A percentile compares a stretch with the other conserved stretches of the same genome.
phyloP scores from a whole-genome alignment of 2,888 invertebrate genomes.

The Drosophila robusta region DNA sequence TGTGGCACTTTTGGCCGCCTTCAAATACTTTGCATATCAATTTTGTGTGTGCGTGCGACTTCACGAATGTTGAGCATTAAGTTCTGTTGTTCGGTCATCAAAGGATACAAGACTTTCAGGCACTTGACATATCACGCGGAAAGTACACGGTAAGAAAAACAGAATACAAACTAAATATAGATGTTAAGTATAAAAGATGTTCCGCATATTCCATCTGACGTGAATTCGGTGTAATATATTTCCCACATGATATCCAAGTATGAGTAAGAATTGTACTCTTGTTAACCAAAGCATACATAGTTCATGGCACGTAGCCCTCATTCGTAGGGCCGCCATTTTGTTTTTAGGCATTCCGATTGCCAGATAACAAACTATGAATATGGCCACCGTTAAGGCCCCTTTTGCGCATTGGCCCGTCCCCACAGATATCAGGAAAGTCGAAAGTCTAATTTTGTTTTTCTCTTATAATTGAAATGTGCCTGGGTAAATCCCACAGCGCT shows the following conservation, averaged over 20 bases:
- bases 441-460: constrained; percentile 70
- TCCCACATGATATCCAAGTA: background rate
- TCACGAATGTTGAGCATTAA: constrained; percentile 79
- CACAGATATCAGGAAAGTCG: constrained; percentile 64
- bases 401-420: constrained; percentile 49
- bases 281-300: constrained; percentile 33
- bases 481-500: constrained; percentile 56
- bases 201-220: background rate
- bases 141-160: background rate
- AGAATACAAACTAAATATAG: constrained; percentile 19
- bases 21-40: constrained; percentile 70
- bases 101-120: constrained; percentile 68
- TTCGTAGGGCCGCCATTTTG: constrained; percentile 61
- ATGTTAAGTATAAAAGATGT: constrained; percentile 3
- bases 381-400: constrained; percentile 35
- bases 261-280: background rate
- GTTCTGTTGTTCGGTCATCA: constrained; percentile 63
- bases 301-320: constrained; percentile 61
- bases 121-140: constrained; percentile 63
- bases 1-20: constrained; percentile 60
- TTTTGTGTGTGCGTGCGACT: constrained; percentile 81
- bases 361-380: constrained; percentile 47
- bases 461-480: constrained; percentile 69
- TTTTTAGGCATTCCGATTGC: constrained; percentile 34
- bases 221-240: constrained; percentile 1